Conservation (phyloP, 1,140 invertebrate species). For the Anagrus nilaparvatae region DNA sequence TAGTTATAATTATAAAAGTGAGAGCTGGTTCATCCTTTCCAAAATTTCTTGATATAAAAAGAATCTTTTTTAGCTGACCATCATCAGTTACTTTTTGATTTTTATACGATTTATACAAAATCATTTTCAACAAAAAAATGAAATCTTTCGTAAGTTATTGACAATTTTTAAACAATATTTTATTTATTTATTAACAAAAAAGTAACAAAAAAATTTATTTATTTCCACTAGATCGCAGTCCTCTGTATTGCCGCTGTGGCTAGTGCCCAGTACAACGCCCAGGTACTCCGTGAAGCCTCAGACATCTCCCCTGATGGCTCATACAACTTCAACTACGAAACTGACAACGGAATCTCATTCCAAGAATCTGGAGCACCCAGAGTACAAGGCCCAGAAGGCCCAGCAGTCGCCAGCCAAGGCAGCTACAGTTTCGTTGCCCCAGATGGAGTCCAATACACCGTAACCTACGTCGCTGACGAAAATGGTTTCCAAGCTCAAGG, state of each 20-base stretch:
- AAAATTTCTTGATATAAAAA: too few relatives aligned
- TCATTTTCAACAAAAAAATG: too few relatives aligned
- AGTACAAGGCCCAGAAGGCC: conserved; percentile 39
- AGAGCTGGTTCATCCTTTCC: too few relatives aligned
- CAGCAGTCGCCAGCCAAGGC: conserved; percentile 40
- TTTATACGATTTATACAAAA: too few relatives aligned
- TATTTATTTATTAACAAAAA: too few relatives aligned
- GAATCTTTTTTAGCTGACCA: too few relatives aligned
- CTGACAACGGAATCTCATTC: conserved; percentile 50
- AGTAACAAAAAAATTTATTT: too few relatives aligned
- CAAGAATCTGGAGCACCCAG: conserved; percentile 45
- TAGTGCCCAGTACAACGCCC: conserved; percentile 15
- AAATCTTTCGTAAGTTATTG: too few relatives aligned
- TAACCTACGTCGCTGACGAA: conserved; percentile 48
- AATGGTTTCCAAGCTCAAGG: conserved; percentile 48
- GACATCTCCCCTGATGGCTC: conserved; percentile 33
- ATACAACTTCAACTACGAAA: conserved; percentile 46
- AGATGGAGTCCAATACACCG: conserved; percentile 41
- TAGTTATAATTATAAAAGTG: too few relatives aligned
- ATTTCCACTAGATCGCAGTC: conserved; percentile 29
- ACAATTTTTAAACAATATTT: too few relatives aligned
- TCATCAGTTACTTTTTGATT: too few relatives aligned
- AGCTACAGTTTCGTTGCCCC: conserved; percentile 45
- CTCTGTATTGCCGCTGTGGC: conserved; percentile 23
- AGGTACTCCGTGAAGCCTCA: conserved; percentile 30